A percentile compares a stretch with the other conserved stretches of the same genome.
These are phyloP conservation scores for Sebastes fasciatus DNA, from an alignment of 2,113 vertebrate species.

Conservation along the genomic window DNA sequence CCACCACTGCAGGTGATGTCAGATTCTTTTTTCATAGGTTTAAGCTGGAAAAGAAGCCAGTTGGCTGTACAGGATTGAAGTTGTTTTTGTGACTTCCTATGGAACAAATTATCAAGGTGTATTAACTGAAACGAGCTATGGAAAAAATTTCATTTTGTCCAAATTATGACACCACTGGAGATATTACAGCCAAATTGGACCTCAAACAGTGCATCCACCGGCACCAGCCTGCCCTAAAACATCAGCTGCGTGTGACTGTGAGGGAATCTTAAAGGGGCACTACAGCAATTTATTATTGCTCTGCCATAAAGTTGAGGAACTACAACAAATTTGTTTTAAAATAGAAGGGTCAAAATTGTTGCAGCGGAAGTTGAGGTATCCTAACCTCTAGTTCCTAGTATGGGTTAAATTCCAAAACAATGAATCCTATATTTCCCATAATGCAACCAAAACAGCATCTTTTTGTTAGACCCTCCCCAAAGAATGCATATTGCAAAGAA, in stretches of 20 bases:
- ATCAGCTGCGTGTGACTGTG: neutral
- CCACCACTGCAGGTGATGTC: neutral
- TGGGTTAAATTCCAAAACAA: neutral
- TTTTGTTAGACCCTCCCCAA: neutral
- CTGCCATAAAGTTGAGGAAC: neutral
- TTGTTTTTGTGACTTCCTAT: conserved; percentile 21
- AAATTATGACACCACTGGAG: neutral
- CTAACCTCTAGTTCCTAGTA: neutral
- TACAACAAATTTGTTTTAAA: neutral
- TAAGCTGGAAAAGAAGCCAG: neutral
- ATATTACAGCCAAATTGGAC: neutral
- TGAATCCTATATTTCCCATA: neutral
- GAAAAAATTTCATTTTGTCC: conserved; percentile 31
- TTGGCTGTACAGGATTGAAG: neutral
- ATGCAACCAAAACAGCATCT: neutral
- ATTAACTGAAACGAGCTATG: conserved; percentile 24
- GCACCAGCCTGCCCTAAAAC: neutral
- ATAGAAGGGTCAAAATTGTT: neutral
- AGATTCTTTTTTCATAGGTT: neutral
- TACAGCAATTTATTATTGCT: neutral
- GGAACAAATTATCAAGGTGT: conserved; percentile 17
- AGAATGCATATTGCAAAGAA: too few species aligned
- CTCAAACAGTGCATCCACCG: neutral
- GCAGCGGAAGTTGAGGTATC: neutral
- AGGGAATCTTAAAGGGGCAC: neutral